Evolutionary conservation across 2,797 vertebrate genomes (phyloP), one percentile per base, ranked within the genome.

Genomic region (Labeo calbasu): DNA sequence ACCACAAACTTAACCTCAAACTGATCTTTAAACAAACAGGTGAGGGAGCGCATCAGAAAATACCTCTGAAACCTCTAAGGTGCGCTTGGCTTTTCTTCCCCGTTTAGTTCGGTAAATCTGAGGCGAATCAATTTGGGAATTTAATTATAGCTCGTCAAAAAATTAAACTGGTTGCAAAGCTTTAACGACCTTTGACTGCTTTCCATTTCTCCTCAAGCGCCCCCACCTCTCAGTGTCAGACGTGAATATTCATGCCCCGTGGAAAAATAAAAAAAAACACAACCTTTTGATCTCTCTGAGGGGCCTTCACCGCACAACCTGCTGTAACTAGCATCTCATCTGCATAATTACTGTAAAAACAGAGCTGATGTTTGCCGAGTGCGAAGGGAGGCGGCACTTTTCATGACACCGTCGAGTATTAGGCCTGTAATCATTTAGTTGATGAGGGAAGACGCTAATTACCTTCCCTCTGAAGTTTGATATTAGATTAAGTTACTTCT

Each of bases 201-300:
- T 87, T 75, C 75, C 32, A 43, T 32, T 86, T 79, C 57, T 48
- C 40, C 57, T 36, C 51, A 76, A 61, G 59, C 75, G 36, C 48
- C 68, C 63, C 48, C 83, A 75, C 69, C 81, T 82, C 32, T 81
- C 85, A 43, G 50, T 8, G n/a, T 80, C 61, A 81, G 66, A 68
- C 48, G 36, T 86, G 79, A 89, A 89, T 87, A 89, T 87, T 89
- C 86, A 86, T 87, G 46, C n/a, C 48, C 46, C 13, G 14, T 8
- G 25, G 46, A 65, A 82, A 72, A 63, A 59, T 1, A 36, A 77
- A 66, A 82, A 86, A 53, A 65, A 32, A 28, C 14, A 32, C 17
- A 61, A 77, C 72, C 80, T 84, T 88, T 86, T 88, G 88, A 88
- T 88, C 84, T 89, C 77, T 55, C 72, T 25, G 23, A 78, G 76